These are phyloP conservation scores for Polymixis flavicincta DNA, from an alignment of 2,888 invertebrate species.

Conservation along the genomic window DNA sequence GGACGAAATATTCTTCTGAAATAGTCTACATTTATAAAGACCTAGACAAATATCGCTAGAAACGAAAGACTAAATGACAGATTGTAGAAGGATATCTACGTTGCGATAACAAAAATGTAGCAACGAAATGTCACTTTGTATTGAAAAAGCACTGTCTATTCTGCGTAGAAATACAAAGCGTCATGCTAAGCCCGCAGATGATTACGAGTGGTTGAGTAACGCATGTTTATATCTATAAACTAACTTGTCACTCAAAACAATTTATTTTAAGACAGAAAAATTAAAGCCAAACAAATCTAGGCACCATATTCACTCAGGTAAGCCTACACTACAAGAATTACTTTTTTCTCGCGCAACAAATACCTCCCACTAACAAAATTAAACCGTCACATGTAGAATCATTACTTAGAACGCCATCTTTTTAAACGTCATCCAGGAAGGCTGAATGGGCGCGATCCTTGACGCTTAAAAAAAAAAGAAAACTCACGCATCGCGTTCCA, in stretches of 20 bases:
- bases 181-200: too few relatives aligned
- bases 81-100: too few relatives aligned
- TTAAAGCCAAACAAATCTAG: not conserved
- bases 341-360: conserved; percentile 51
- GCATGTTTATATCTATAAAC: not conserved
- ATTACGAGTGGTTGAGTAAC: not conserved
- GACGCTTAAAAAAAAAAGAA: conserved; percentile 84
- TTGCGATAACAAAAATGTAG: too few relatives aligned
- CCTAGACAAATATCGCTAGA: too few relatives aligned
- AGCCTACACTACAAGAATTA: conserved; percentile 32
- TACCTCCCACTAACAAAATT: conserved; percentile 72
- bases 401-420: conserved; percentile 89
- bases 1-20: too few relatives aligned
- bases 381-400: conserved; percentile 78
- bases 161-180: too few relatives aligned
- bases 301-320: not conserved
- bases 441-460: conserved; percentile 85
- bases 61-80: too few relatives aligned
- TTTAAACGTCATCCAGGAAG: conserved; percentile 81
- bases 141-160: too few relatives aligned
- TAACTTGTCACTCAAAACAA: not conserved
- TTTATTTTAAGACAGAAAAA: not conserved
- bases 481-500: conserved; percentile 86
- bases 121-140: too few relatives aligned
- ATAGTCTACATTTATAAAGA: too few relatives aligned